A percentile compares a stretch with the other conserved stretches of the same genome.
Conservation (phyloP, 1,140 invertebrate genomes). For the Diabrotica virgifera region DNA sequence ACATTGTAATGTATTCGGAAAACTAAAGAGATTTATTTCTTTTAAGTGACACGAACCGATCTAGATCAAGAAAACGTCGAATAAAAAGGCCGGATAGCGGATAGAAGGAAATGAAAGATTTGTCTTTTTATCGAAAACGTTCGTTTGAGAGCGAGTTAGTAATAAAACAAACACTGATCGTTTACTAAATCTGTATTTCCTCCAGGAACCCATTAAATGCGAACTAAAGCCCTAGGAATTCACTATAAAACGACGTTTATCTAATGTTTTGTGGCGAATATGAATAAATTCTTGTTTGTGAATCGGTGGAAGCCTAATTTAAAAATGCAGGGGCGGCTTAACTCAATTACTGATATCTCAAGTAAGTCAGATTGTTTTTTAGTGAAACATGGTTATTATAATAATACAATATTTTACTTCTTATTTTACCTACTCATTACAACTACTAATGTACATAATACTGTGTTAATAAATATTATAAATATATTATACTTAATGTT, state of each 20-base stretch:
- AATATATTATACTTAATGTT: too few relatives aligned
- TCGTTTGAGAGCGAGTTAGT: not conserved
- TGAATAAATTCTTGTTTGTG: not conserved
- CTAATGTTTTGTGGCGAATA: slow-evolving; percentile 1
- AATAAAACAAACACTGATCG: not conserved
- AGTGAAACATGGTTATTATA: too few relatives aligned
- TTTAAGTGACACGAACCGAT: not conserved
- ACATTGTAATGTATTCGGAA: not conserved
- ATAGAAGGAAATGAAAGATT: not conserved
- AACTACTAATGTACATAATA: too few relatives aligned
- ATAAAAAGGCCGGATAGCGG: not conserved
- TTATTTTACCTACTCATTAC: too few relatives aligned
- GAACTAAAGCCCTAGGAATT: not conserved
- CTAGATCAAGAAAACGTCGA: not conserved
- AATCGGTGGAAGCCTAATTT: too few relatives aligned
- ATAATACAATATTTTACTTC: too few relatives aligned
- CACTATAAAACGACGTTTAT: not conserved
- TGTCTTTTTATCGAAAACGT: slow-evolving; percentile 2
- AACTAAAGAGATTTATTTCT: slow-evolving; percentile 1
- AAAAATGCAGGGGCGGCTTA: too few relatives aligned
- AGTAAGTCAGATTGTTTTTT: too few relatives aligned
- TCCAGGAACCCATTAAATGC: not conserved
- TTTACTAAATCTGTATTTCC: slow-evolving; percentile 2
- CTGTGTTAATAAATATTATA: too few relatives aligned
- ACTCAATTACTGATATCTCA: too few relatives aligned